Base-by-base conservation (phyloP, 2,888 invertebrate species). In the Tetranychus truncatus region DNA sequence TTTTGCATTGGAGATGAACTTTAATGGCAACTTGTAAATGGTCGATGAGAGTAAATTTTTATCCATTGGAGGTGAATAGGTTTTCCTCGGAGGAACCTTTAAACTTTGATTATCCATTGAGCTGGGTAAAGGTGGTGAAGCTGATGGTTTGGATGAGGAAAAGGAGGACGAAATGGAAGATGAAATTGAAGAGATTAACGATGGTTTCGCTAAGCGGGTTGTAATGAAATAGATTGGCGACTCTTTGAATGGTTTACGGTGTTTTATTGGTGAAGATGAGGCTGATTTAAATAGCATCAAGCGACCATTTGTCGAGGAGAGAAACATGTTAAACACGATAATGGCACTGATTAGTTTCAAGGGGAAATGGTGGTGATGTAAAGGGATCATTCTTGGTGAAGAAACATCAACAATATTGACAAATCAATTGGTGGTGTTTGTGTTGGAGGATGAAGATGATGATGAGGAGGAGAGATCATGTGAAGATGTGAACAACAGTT, bases 1-100 rank as follows among this genome's bases (percentile, higher is more conserved):
- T 24, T 76, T 76, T 45, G 76, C 76, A 71, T 76, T 76, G 1
- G 76, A 76, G 15, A 75, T 20, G 24, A 76, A 76, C n/a, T 74
- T 24, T 21, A 75, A 55, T n/a, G 76, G 76, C 6, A 76, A 45
- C 21, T 76, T 75, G 44, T 76, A 76, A 15, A 72, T 72, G 6
- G 55, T 6, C 15, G 55, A 55, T 9, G 11, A 15, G 5, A 55
- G 15, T 15, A 55, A 15, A 55, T 3, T 55, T 55, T 55, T 55
- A 55, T 55, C 55, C 55, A 55, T 55, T 55, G 55, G 7, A 15
- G 9, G 55, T 9, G 9, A 55, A 15, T 55, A 55, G 55, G 6
- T 55, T 55, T 55, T 55, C 15, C 55, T 55, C 7, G 55, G 55
- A 15, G 55, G 55, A 9, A 34, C 34, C 34, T 34, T 34, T 34